Evolutionary conservation across 2,888 invertebrate species (phyloP).

Genomic region (Masnerella sp.): DNA sequence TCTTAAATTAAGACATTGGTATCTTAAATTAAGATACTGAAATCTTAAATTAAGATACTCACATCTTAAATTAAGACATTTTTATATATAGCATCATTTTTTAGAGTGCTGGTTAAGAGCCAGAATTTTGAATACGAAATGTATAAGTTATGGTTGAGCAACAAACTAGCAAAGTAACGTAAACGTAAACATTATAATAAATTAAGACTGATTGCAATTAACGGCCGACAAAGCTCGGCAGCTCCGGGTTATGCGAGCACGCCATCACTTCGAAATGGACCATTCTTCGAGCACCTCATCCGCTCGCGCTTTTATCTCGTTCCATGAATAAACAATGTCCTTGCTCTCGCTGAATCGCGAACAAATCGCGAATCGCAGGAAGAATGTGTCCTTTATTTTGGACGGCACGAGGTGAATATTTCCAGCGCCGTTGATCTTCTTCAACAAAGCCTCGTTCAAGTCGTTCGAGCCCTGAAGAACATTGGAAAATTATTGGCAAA

Average conservation of each 20-base stretch:
- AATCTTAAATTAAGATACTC: no score
- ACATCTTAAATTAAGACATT: no score
- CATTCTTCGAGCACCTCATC: constrained; percentile 81
- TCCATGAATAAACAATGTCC: constrained; percentile 92
- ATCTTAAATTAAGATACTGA: no score
- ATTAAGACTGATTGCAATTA: constrained; percentile 74
- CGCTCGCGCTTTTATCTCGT: constrained; percentile 87
- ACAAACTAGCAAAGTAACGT: no score
- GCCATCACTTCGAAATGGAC: constrained; percentile 76
- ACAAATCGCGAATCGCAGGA: constrained; percentile 93
- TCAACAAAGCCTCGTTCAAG: constrained; percentile 87
- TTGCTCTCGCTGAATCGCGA: constrained; percentile 88
- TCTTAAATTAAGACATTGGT: no score
- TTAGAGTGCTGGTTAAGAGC: no score
- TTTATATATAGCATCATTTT: no score
- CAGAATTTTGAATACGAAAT: no score
- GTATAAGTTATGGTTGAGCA: background rate
- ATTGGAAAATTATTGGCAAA: background rate
- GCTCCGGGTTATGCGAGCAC: constrained; percentile 74
- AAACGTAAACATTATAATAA: constrained; percentile 37
- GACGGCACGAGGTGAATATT: constrained; percentile 96
- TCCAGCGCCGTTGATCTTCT: constrained; percentile 92
- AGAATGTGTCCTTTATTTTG: constrained; percentile 89
- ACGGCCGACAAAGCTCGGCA: constrained; percentile 71
- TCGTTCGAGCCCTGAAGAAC: constrained; percentile 85